phyloP scores from a whole-genome alignment of 2,113 vertebrate species.

The Nibea coibor region DNA sequence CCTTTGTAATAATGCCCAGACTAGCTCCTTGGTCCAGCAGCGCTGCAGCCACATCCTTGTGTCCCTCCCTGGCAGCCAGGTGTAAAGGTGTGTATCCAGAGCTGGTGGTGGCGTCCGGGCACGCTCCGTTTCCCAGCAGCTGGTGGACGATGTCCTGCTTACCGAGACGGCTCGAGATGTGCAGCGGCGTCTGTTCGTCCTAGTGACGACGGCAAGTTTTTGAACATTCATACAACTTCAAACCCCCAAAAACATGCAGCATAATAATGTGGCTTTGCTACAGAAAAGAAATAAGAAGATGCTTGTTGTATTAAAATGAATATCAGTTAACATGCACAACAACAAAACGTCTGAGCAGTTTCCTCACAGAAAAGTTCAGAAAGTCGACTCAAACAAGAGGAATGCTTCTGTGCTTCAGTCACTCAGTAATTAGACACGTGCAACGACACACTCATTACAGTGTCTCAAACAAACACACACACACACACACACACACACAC shows the following conservation, averaged over 20 bases:
- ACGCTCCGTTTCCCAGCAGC: constrained; percentile 91
- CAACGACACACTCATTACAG: background rate
- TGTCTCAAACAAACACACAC: background rate
- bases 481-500: background rate
- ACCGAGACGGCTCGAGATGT: constrained; percentile 94
- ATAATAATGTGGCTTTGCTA: background rate
- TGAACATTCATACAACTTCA: background rate
- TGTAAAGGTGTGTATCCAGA: constrained; percentile 96
- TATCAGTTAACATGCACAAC: too few species aligned
- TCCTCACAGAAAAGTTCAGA: background rate
- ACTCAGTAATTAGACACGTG: constrained; percentile 5
- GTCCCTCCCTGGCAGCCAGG: constrained; percentile 93
- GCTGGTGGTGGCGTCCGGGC: constrained; percentile 90
- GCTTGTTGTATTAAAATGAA: background rate
- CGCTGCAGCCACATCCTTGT: constrained; percentile 90
- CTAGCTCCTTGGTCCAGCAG: constrained; percentile 94
- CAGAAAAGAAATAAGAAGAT: too few species aligned
- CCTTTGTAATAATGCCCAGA: constrained; percentile 94
- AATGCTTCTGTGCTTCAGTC: background rate
- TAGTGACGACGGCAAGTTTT: constrained; percentile 56
- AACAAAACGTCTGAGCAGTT: background rate
- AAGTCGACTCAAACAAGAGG: background rate
- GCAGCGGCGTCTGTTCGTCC: constrained; percentile 97
- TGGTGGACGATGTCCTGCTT: constrained; percentile 96
- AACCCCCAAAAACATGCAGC: background rate